phyloP scores from a whole-genome alignment of 2,888 invertebrate genomes.

The Muscina levida region DNA sequence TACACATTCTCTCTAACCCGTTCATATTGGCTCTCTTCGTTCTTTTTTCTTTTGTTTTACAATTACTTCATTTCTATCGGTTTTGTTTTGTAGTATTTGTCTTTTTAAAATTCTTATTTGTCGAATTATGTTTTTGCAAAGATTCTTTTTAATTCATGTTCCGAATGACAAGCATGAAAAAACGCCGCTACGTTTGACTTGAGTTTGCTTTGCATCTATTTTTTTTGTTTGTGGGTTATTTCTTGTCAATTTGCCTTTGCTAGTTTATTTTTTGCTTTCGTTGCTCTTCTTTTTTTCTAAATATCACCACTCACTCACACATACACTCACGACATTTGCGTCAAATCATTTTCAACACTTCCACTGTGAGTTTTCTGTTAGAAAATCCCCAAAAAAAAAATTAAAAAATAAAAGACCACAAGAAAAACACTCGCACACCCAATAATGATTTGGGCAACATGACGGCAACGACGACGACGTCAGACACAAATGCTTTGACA shows the following conservation, averaged over 20 bases:
- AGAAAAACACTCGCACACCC: not conserved
- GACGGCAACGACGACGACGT: not conserved
- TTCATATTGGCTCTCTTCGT: not conserved
- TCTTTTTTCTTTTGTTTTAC: slow-evolving; percentile 15
- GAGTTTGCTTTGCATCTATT: slow-evolving; percentile 5
- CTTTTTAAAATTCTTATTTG: not conserved
- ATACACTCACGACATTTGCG: slow-evolving; percentile 36
- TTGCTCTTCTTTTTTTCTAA: slow-evolving; percentile 38
- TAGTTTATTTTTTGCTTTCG: slow-evolving; percentile 7
- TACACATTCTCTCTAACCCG: too few relatives aligned
- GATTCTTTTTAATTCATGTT: slow-evolving; percentile 28
- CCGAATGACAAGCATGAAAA: slow-evolving; percentile 8
- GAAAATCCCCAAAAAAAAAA: slow-evolving; percentile 34
- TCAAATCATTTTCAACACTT: slow-evolving; percentile 42
- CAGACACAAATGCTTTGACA: not conserved
- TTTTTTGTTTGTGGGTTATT: slow-evolving; percentile 15
- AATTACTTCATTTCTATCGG: slow-evolving; percentile 50
- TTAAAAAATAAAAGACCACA: too few relatives aligned
- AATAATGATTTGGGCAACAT: not conserved
- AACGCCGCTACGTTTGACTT: slow-evolving; percentile 54
- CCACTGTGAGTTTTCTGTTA: slow-evolving; percentile 54
- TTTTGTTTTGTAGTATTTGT: slow-evolving; percentile 36
- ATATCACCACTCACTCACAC: too few relatives aligned
- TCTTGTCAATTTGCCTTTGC: too few relatives aligned
- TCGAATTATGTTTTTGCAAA: slow-evolving; percentile 38